A percentile compares a stretch with the other conserved stretches of the same genome.
Evolutionary conservation across 2,888 invertebrate genomes (phyloP).

Genomic region (Drosophila vallismaia): DNA sequence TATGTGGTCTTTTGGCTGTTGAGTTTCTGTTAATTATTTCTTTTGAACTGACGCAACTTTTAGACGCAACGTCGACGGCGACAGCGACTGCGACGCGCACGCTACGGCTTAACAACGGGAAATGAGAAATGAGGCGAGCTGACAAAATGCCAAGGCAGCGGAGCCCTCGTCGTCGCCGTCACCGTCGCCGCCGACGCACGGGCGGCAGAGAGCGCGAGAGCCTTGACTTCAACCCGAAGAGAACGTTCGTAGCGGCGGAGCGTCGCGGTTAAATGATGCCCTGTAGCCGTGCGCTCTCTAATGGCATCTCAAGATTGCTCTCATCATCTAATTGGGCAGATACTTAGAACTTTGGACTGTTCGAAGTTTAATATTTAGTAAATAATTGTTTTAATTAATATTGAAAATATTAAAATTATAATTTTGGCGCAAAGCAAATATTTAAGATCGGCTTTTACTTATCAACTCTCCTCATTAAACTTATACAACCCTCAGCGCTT

Average conservation of each 20-base stretch:
- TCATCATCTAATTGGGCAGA: too few species aligned
- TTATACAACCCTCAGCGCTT: not conserved
- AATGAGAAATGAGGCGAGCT: slow-evolving; percentile 63
- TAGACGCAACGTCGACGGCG: slow-evolving; percentile 67
- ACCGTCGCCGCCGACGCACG: not conserved
- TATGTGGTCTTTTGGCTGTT: not conserved
- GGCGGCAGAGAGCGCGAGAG: not conserved
- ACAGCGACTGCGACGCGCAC: slow-evolving; percentile 71
- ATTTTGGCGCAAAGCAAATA: too few species aligned
- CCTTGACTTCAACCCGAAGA: not conserved
- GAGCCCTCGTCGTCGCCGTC: not conserved
- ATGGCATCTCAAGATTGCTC: too few species aligned
- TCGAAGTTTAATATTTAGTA: too few species aligned
- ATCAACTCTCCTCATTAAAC: not conserved
- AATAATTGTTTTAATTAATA: too few species aligned
- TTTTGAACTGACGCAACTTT: slow-evolving; percentile 66
- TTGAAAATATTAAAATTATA: too few species aligned
- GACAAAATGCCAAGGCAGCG: slow-evolving; percentile 54
- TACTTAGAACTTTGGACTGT: too few species aligned
- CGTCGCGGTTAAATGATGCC: not conserved
- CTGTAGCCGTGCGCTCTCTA: not conserved
- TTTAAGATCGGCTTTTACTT: not conserved
- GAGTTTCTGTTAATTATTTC: slow-evolving; percentile 25
- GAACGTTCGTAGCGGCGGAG: not conserved
- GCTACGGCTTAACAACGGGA: slow-evolving; percentile 68